Percentiles rank a stretch among this genome's conserved stretches.
Conservation (phyloP, 1,140 invertebrate genomes). For the Pseudomyrmex pallidus region DNA sequence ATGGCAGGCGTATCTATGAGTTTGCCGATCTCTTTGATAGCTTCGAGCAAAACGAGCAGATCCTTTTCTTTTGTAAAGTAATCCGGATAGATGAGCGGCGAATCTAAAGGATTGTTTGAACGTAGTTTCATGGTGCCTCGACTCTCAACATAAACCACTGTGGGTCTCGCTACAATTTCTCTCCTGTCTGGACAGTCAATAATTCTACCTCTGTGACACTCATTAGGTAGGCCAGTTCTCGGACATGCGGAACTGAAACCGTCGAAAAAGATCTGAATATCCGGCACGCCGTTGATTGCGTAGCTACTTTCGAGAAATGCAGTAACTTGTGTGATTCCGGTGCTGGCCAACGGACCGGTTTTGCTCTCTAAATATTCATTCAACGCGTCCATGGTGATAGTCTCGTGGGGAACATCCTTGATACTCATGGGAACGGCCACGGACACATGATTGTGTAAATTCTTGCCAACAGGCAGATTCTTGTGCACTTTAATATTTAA, state of each 20-base stretch:
- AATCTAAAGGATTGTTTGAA: constrained; percentile 86
- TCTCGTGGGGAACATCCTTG: constrained; percentile 77
- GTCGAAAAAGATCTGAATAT: constrained; percentile 83
- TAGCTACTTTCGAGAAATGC: constrained; percentile 81
- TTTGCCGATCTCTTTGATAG: constrained; percentile 81
- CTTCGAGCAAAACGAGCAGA: constrained; percentile 84
- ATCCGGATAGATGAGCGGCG: constrained; percentile 89
- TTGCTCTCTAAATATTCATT: constrained; percentile 80
- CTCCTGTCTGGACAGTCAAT: constrained; percentile 75
- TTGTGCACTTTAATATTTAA: constrained; percentile 83
- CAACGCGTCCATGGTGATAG: constrained; percentile 78
- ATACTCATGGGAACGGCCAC: constrained; percentile 81
- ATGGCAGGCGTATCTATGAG: constrained; percentile 82
- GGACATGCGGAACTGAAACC: constrained; percentile 81
- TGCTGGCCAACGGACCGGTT: constrained; percentile 83
- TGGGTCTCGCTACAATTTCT: constrained; percentile 79
- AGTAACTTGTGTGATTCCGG: constrained; percentile 84
- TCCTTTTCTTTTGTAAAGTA: constrained; percentile 86
- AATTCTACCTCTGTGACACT: constrained; percentile 78
- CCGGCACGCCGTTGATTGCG: constrained; percentile 75
- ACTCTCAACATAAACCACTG: constrained; percentile 75
- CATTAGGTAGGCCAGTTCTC: constrained; percentile 76
- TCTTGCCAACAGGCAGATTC: constrained; percentile 87
- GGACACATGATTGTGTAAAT: constrained; percentile 86
- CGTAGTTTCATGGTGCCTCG: constrained; percentile 82